Conservation (phyloP, 1,140 invertebrate genomes). For the Campodea augens region DNA sequence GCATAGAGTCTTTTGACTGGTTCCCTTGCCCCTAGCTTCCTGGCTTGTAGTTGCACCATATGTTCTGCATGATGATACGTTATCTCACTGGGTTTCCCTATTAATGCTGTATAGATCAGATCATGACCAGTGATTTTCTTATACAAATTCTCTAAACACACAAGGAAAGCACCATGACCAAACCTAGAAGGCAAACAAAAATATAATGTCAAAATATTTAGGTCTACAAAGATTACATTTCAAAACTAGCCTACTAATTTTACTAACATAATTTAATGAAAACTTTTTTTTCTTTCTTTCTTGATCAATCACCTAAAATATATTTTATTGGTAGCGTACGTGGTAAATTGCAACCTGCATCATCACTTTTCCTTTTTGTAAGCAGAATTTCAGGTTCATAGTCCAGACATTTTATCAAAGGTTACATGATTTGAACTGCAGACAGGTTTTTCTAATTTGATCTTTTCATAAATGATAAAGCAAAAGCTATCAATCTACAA, state of each 20-base stretch:
- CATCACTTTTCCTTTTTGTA: too few species aligned
- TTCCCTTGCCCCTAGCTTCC: slow-evolving; percentile 25
- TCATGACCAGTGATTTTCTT: slow-evolving; percentile 42
- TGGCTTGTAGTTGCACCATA: slow-evolving; percentile 32
- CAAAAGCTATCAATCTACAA: too few species aligned
- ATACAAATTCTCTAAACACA: slow-evolving; percentile 42
- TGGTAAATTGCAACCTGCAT: too few species aligned
- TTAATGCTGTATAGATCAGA: slow-evolving; percentile 35
- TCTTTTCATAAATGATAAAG: too few species aligned
- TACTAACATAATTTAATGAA: not conserved
- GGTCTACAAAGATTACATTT: too few species aligned
- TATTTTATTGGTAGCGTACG: not conserved
- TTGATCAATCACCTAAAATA: not conserved
- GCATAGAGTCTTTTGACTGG: slow-evolving; percentile 35
- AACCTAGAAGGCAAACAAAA: slow-evolving; percentile 22
- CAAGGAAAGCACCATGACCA: slow-evolving; percentile 45
- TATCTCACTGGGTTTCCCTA: slow-evolving; percentile 45
- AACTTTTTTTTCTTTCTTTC: not conserved
- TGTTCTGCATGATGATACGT: slow-evolving; percentile 42
- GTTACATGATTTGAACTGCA: too few species aligned
- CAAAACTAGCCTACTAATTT: not conserved
- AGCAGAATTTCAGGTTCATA: too few species aligned
- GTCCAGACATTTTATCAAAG: too few species aligned
- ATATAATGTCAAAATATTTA: not conserved
- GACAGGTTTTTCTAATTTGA: too few species aligned